Percentiles rank a stretch among this genome's conserved stretches.
Conservation (phyloP, 1,140 invertebrate species). For the Neodiprion virginianus region DNA sequence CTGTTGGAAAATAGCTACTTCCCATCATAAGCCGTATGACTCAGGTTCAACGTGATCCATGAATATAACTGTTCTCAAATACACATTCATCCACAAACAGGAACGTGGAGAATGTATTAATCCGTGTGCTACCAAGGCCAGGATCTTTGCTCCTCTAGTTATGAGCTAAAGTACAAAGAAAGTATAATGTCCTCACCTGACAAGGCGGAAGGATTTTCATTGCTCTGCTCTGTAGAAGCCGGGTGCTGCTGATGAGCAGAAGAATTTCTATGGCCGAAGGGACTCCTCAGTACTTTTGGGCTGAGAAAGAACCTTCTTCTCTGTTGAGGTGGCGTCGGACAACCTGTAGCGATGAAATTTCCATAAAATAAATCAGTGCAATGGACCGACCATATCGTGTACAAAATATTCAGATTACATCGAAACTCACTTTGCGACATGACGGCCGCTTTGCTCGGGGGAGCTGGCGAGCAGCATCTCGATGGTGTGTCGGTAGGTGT, state of each 20-base stretch:
- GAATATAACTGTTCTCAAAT: too few species aligned
- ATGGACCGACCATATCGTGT: not conserved
- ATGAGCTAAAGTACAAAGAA: not conserved
- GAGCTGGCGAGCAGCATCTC: slow-evolving; percentile 29
- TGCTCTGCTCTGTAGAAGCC: slow-evolving; percentile 51
- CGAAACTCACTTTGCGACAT: slow-evolving; percentile 62
- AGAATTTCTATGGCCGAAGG: slow-evolving; percentile 67
- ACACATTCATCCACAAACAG: too few species aligned
- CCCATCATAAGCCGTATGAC: too few species aligned
- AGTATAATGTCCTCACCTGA: slow-evolving; percentile 66
- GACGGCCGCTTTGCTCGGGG: slow-evolving; percentile 46
- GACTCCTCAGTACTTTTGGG: slow-evolving; percentile 76
- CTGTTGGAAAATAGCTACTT: too few species aligned
- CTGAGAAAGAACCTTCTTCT: slow-evolving; percentile 81
- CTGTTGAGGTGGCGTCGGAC: slow-evolving; percentile 80
- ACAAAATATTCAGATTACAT: not conserved
- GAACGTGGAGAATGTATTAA: too few species aligned
- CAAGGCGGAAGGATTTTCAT: slow-evolving; percentile 63
- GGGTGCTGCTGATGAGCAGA: slow-evolving; percentile 49
- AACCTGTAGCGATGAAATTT: slow-evolving; percentile 60
- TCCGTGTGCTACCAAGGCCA: too few species aligned
- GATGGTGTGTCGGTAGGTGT: slow-evolving; percentile 40
- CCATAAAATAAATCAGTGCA: slow-evolving; percentile 1
- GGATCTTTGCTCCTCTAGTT: too few species aligned
- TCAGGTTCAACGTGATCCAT: too few species aligned